Percentiles rank a stretch among this genome's conserved stretches.
Conservation (phyloP, 2,888 invertebrate genomes). For the Allacma fusca region DNA sequence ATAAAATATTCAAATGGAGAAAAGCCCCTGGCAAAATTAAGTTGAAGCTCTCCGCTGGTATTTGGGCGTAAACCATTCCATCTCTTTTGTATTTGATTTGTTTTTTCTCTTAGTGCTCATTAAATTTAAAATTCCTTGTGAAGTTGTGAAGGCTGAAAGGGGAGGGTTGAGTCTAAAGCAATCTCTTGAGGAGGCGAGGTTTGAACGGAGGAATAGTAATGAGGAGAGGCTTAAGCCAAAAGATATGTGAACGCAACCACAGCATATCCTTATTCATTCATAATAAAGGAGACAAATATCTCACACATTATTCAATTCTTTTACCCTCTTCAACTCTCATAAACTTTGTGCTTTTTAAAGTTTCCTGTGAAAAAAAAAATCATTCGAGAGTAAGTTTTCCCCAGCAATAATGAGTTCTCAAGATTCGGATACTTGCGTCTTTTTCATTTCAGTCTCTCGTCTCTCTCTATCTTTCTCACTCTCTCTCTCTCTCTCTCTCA, state of each 20-base stretch:
- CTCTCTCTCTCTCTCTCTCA: conserved; percentile 34
- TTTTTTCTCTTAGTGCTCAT: too few species aligned
- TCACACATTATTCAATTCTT: neutral
- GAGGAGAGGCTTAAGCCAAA: too few species aligned
- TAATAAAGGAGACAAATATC: conserved; percentile 5
- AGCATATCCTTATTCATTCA: neutral
- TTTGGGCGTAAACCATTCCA: too few species aligned
- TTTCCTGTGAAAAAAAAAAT: neutral
- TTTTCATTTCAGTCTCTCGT: neutral
- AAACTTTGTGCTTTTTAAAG: neutral
- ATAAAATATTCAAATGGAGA: too few species aligned
- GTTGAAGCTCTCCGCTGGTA: too few species aligned
- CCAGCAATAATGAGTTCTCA: neutral
- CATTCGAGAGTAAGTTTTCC: neutral
- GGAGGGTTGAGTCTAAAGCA: too few species aligned
- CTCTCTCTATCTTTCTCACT: conserved; percentile 46
- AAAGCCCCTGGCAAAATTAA: too few species aligned
- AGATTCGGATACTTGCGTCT: neutral
- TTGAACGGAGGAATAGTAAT: too few species aligned
- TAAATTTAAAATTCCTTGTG: too few species aligned
- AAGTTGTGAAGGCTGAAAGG: too few species aligned
- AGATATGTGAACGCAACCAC: neutral
- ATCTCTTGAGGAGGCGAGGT: too few species aligned
- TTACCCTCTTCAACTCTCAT: neutral
- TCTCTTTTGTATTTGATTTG: too few species aligned